Conservation (phyloP, 2,888 invertebrate species). For the Chaetogeoica ovagalla region DNA sequence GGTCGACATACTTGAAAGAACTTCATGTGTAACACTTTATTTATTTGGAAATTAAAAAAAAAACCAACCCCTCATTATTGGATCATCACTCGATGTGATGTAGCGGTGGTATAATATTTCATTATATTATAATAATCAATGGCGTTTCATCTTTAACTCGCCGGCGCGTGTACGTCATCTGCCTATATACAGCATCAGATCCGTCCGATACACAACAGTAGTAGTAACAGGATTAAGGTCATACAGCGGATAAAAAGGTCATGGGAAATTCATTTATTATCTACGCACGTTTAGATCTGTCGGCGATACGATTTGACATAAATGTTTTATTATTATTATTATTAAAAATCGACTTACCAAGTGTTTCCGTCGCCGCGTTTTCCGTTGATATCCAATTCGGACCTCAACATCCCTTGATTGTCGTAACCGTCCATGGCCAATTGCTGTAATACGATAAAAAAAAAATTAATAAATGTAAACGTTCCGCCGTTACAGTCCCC, state of each 20-base stretch:
- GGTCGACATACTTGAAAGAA: too few relatives aligned
- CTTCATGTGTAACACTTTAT: too few relatives aligned
- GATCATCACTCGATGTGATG: not conserved
- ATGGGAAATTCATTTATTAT: not conserved
- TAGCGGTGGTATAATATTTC: too few relatives aligned
- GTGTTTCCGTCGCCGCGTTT: constrained; percentile 25
- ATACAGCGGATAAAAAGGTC: not conserved
- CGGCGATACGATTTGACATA: not conserved
- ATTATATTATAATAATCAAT: too few relatives aligned
- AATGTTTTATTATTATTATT: not conserved
- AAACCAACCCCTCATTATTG: not conserved
- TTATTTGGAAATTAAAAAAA: not conserved
- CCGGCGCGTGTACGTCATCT: too few relatives aligned
- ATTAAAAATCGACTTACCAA: constrained; percentile 6
- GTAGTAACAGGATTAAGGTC: not conserved
- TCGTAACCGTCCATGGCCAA: constrained; percentile 31
- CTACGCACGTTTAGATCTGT: not conserved
- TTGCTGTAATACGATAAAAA: constrained; percentile 18
- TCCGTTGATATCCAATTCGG: constrained; percentile 41
- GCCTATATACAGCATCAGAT: too few relatives aligned
- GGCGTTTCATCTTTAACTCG: too few relatives aligned
- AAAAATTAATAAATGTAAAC: not conserved
- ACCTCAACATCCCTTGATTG: constrained; percentile 48
- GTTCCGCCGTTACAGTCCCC: too few relatives aligned
- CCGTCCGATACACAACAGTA: too few relatives aligned